These are phyloP conservation scores for Dipodomys merriami DNA, from an alignment of 2,113 vertebrate species.

Conservation along the genomic window DNA sequence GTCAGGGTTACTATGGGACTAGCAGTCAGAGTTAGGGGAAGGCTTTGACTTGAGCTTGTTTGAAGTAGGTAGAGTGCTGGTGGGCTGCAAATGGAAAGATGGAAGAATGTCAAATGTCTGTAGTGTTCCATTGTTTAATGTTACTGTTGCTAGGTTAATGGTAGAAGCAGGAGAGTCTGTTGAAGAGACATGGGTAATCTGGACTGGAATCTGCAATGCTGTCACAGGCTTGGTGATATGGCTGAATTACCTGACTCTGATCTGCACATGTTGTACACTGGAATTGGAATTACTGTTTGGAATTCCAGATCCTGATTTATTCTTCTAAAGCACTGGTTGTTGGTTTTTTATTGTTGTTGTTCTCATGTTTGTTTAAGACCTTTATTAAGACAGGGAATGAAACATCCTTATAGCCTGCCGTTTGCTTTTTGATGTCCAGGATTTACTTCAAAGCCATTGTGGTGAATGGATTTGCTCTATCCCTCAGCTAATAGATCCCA, in stretches of 20 bases:
- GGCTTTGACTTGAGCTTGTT: constrained; percentile 93
- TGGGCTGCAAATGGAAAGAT: constrained; percentile 98
- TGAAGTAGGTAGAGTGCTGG: constrained; percentile 97
- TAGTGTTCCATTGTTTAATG: constrained; percentile 94
- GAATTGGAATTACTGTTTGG: constrained; percentile 86
- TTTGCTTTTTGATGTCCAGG: constrained; percentile 99
- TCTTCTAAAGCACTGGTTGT: constrained; percentile 88
- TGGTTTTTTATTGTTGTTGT: constrained; percentile 84
- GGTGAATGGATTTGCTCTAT: constrained; percentile 98
- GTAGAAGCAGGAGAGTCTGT: constrained; percentile 86
- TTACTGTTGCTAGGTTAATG: constrained; percentile 94
- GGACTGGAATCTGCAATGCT: constrained; percentile 97
- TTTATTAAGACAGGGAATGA: constrained; percentile 96
- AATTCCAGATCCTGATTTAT: constrained; percentile 87
- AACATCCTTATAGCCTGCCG: constrained; percentile 98
- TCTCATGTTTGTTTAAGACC: constrained; percentile 95
- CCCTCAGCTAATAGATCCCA: constrained; percentile 97
- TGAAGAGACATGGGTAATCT: constrained; percentile 95
- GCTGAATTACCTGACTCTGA: constrained; percentile 90
- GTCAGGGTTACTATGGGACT: constrained; percentile 94
- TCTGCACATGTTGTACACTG: constrained; percentile 91
- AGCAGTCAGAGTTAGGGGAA: constrained; percentile 92
- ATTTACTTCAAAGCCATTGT: constrained; percentile 99
- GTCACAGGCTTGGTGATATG: constrained; percentile 88
- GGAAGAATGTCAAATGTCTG: constrained; percentile 99